phyloP scores from a whole-genome alignment of 2,888 invertebrate species.

The Ptychoptera albimana region DNA sequence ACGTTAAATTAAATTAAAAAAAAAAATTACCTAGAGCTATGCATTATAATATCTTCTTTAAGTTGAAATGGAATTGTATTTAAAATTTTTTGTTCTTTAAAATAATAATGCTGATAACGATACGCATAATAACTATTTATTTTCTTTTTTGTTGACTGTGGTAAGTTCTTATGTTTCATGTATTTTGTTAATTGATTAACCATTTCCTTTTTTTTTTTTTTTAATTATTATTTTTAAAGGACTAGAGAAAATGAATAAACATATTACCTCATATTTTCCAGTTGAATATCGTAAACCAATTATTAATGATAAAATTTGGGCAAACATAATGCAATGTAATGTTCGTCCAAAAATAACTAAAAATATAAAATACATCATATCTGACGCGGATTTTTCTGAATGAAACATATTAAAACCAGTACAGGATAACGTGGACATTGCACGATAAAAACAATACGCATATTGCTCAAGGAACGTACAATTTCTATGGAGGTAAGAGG shows the following conservation, averaged over 20 bases:
- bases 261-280: slow-evolving; percentile 13
- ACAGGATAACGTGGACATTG: no score
- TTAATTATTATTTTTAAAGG: no score
- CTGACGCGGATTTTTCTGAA: no score
- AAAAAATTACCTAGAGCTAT: not conserved
- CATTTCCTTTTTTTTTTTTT: slow-evolving; percentile 34
- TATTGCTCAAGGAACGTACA: no score
- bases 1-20: not conserved
- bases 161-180: slow-evolving; percentile 40
- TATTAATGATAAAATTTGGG: slow-evolving; percentile 5
- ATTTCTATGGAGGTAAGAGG: no score
- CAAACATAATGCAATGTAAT: no score
- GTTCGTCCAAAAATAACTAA: no score
- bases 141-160: slow-evolving; percentile 34
- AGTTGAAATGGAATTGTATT: slow-evolving; percentile 34
- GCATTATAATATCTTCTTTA: no score
- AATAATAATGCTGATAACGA: slow-evolving; percentile 39
- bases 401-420: no score
- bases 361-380: no score
- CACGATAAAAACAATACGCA: no score
- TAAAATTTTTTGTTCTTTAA: slow-evolving; percentile 37
- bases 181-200: slow-evolving; percentile 39
- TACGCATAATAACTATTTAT: slow-evolving; percentile 41
- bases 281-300: slow-evolving; percentile 17
- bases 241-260: no score